These are phyloP conservation scores for Dolichallabes microphthalmus DNA, from an alignment of 2,113 vertebrate genomes.

Conservation along the genomic window DNA sequence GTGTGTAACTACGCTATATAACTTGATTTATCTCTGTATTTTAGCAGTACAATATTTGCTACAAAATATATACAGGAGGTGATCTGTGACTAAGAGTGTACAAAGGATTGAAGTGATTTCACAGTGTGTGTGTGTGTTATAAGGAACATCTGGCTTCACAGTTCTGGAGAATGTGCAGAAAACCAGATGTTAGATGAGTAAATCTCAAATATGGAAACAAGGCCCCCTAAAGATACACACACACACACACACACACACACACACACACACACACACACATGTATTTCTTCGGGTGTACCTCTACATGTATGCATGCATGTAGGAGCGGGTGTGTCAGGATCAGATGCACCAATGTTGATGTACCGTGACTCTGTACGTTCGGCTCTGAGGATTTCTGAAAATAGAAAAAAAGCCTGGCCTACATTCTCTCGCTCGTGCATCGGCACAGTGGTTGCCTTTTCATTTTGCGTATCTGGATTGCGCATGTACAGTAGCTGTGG, in stretches of 20 bases:
- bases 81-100: neutral
- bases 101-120: neutral
- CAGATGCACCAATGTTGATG: conserved; percentile 41
- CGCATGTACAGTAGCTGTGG: neutral
- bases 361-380: conserved; percentile 25
- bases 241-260: too few relatives aligned
- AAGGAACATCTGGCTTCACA: neutral
- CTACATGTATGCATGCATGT: neutral
- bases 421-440: neutral
- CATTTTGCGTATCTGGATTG: conserved; percentile 11
- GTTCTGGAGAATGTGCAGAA: conserved; percentile 18
- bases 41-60: neutral
- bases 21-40: neutral
- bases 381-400: conserved; percentile 27
- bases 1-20: neutral
- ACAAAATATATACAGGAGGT: neutral
- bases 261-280: neutral
- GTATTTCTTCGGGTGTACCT: neutral
- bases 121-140: neutral
- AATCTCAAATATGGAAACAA: neutral
- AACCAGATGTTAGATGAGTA: conserved; percentile 35
- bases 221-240: neutral
- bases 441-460: neutral
- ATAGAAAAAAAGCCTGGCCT: conserved; percentile 21
- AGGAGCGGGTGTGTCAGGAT: conserved; percentile 6